Percentiles rank a stretch among this genome's conserved stretches.
Evolutionary conservation across 2,113 vertebrate species (phyloP).

Genomic region (Tragulus kanchil): DNA sequence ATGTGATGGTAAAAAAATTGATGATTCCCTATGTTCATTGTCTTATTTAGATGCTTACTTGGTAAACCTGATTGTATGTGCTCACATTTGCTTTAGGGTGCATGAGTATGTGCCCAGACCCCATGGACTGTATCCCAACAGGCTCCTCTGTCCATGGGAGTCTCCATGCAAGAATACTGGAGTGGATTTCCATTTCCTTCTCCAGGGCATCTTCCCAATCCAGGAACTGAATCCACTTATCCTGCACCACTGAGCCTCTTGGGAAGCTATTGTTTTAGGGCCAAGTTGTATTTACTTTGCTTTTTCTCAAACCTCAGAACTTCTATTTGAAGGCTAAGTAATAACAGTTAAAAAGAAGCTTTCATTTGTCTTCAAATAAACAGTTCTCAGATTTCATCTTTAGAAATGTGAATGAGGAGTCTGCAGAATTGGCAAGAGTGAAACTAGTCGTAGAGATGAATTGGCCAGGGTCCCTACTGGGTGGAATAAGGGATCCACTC

Average conservation of each 20-base stretch:
- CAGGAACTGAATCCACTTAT: neutral
- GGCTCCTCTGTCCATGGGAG: neutral
- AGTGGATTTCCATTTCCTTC: neutral
- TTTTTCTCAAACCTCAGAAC: constrained; percentile 1
- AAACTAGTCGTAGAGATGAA: neutral
- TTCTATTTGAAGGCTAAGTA: neutral
- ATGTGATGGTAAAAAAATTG: neutral
- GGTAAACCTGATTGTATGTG: neutral
- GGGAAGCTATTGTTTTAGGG: neutral
- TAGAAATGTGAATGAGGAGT: neutral
- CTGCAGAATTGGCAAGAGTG: neutral
- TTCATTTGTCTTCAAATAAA: constrained; percentile 22
- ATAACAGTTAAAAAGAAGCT: constrained; percentile 46
- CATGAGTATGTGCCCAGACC: neutral
- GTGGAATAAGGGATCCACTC: constrained; percentile 68
- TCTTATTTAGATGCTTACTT: constrained; percentile 32
- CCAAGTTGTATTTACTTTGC: neutral
- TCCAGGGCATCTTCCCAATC: neutral
- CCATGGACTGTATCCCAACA: neutral
- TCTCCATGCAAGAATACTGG: neutral
- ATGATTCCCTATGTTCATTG: neutral
- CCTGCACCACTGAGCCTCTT: neutral
- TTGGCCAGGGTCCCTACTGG: neutral
- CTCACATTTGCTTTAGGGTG: neutral
- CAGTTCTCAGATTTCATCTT: constrained; percentile 13